phyloP scores from a whole-genome alignment of 2,888 invertebrate species.

The Sminthurinus aureus region DNA sequence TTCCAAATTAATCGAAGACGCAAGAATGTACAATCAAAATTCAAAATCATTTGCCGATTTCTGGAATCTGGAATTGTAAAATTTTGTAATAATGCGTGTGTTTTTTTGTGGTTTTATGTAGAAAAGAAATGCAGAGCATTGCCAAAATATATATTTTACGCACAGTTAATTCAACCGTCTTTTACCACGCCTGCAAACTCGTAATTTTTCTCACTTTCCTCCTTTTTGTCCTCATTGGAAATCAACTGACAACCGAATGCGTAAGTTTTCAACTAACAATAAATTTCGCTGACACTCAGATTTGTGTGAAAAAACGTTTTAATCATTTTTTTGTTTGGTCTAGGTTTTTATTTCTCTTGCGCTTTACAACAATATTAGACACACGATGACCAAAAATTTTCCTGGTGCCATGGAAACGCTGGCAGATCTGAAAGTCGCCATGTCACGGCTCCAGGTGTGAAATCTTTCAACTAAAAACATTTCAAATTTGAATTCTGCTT shows the following conservation, averaged over 20 bases:
- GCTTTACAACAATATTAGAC: slow-evolving; percentile 83
- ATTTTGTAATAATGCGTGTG: too few relatives aligned
- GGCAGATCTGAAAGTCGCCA: slow-evolving; percentile 80
- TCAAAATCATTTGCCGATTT: too few relatives aligned
- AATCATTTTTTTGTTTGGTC: too few relatives aligned
- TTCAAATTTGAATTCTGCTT: too few relatives aligned
- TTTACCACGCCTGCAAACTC: slow-evolving; percentile 77
- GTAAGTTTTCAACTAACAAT: too few relatives aligned
- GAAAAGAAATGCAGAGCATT: slow-evolving; percentile 74
- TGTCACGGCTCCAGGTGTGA: slow-evolving; percentile 70
- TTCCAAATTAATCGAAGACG: slow-evolving; percentile 78
- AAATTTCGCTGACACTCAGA: too few relatives aligned
- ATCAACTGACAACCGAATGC: slow-evolving; percentile 73
- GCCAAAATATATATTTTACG: slow-evolving; percentile 72
- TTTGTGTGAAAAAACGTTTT: too few relatives aligned
- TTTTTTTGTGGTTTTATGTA: slow-evolving; percentile 60
- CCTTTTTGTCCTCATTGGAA: slow-evolving; percentile 74
- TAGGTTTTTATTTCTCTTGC: slow-evolving; percentile 86
- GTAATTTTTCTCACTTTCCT: slow-evolving; percentile 83
- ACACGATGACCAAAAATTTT: slow-evolving; percentile 85
- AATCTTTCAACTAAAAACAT: too few relatives aligned
- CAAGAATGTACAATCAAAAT: slow-evolving; percentile 68
- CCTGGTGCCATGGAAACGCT: slow-evolving; percentile 84
- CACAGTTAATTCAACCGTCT: slow-evolving; percentile 73
- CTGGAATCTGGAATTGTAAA: too few relatives aligned